Evolutionary conservation across 2,888 invertebrate genomes (phyloP).

Genomic region (Automeris io): DNA sequence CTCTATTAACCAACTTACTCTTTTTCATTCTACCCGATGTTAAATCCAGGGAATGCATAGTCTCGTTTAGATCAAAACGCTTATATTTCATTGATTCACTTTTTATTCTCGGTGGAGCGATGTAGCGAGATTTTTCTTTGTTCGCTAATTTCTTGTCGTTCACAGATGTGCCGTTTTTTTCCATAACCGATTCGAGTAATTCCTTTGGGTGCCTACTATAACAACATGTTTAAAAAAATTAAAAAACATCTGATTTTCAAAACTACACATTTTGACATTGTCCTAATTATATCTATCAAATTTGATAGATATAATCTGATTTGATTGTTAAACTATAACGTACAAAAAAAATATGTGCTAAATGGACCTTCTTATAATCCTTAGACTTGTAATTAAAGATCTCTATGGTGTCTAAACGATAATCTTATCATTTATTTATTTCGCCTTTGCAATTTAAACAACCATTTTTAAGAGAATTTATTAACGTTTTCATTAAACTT

Average conservation of each 20-base stretch:
- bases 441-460: no score
- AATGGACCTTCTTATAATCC: no score
- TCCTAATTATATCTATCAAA: no score
- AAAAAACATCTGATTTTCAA: constrained; percentile 6
- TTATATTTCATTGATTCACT: constrained; percentile 44
- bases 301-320: no score
- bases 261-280: constrained; percentile 18
- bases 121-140: constrained; percentile 42
- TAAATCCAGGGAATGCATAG: constrained; percentile 47
- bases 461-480: no score
- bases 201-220: neutral
- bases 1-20: constrained; percentile 45
- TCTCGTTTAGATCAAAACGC: constrained; percentile 48
- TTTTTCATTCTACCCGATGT: constrained; percentile 50
- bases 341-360: no score
- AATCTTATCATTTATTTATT: no score
- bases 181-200: constrained; percentile 37
- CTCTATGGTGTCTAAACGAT: no score
- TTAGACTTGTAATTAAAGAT: no score
- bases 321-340: no score
- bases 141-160: constrained; percentile 37
- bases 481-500: no score
- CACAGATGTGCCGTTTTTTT: constrained; percentile 31
- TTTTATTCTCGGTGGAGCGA: constrained; percentile 24
- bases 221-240: neutral